These are phyloP conservation scores for Tichodroma muraria DNA, from an alignment of 2,113 vertebrate genomes.

Conservation along the genomic window DNA sequence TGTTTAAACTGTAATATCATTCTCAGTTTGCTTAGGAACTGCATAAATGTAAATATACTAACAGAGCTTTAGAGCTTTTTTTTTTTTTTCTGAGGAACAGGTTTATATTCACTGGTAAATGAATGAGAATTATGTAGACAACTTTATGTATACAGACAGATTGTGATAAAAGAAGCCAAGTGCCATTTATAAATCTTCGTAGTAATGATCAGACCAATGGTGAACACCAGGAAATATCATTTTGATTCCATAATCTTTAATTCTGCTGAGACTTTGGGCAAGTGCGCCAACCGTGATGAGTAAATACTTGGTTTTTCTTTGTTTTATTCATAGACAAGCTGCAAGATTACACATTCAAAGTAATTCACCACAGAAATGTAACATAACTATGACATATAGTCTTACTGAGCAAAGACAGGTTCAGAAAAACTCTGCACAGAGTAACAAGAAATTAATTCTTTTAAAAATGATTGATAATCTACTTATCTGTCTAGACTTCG, in stretches of 20 bases:
- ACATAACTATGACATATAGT: neutral
- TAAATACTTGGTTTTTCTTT: neutral
- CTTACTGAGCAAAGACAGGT: neutral
- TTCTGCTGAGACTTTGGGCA: neutral
- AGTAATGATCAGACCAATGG: neutral
- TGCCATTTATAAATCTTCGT: neutral
- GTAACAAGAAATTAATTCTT: neutral
- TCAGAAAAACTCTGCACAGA: neutral
- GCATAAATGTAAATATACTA: neutral
- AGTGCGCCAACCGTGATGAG: neutral
- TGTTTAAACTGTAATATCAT: neutral
- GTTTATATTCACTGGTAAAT: neutral
- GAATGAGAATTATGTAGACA: neutral
- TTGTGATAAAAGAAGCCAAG: neutral
- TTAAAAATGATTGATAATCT: neutral
- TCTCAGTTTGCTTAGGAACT: neutral
- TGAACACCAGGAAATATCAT: neutral
- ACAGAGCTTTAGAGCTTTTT: neutral
- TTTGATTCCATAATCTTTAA: neutral
- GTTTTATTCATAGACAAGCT: neutral
- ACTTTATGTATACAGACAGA: neutral
- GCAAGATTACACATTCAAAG: neutral
- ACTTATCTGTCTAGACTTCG: neutral
- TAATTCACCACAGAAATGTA: neutral
- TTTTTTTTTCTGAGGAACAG: neutral